Evolutionary conservation across 2,113 vertebrate species (phyloP).

Genomic region (Coptodon bakossiorum): DNA sequence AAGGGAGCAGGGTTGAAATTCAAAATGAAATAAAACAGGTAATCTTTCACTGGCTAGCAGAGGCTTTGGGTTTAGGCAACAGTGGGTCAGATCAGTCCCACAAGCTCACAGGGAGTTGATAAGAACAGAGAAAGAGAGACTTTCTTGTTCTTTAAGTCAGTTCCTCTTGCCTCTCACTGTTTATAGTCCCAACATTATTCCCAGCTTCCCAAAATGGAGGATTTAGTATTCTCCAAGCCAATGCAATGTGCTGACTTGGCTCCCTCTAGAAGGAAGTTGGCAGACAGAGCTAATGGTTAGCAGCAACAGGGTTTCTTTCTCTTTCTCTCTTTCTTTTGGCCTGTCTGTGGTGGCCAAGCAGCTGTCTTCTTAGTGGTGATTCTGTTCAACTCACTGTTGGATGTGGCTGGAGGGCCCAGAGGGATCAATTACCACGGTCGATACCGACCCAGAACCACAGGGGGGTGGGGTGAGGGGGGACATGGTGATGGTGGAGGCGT

Average conservation of each 20-base stretch:
- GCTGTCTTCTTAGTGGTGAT: conserved; percentile 61
- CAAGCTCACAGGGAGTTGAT: background rate
- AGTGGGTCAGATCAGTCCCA: background rate
- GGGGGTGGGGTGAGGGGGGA: background rate
- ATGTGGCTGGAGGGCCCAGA: conserved; percentile 59
- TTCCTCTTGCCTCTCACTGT: background rate
- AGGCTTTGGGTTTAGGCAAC: background rate
- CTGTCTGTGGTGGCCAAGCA: conserved; percentile 54
- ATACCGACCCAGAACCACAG: conserved; percentile 47
- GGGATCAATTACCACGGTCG: conserved; percentile 73
- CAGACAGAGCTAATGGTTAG: conserved; percentile 50
- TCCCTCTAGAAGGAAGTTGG: conserved; percentile 30
- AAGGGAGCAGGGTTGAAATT: background rate
- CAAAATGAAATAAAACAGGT: background rate
- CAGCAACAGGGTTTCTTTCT: conserved; percentile 28
- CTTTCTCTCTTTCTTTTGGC: conserved; percentile 4
- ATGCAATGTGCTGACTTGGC: conserved; percentile 58
- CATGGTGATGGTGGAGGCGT: background rate
- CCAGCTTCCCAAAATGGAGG: conserved; percentile 20
- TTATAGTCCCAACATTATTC: background rate
- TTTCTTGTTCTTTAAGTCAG: background rate
- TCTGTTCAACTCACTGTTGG: conserved; percentile 58
- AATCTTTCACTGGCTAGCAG: background rate
- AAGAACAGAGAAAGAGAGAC: background rate
- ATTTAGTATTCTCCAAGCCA: background rate